These are phyloP conservation scores for Hyaena hyaena DNA, from an alignment of 2,113 vertebrate species.

Conservation along the genomic window DNA sequence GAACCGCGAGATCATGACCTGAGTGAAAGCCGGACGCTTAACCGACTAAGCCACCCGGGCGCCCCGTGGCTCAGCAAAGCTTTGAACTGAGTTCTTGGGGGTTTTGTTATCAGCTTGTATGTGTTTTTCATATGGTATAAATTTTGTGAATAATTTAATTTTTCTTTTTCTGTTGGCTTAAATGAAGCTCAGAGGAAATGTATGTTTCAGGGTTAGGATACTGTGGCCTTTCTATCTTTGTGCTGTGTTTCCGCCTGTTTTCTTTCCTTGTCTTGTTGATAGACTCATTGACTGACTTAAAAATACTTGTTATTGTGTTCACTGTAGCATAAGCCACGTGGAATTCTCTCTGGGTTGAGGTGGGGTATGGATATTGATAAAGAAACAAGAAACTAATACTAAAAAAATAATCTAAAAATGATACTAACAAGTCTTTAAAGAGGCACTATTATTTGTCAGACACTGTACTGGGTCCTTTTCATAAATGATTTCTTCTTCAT, in stretches of 20 bases:
- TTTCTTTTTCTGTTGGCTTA: slow-evolving; percentile 31
- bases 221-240: neutral
- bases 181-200: slow-evolving; percentile 17
- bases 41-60: too few species aligned
- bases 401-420: neutral
- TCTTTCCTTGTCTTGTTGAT: neutral
- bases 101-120: slow-evolving; percentile 5
- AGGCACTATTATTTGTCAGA: neutral
- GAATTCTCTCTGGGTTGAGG: neutral
- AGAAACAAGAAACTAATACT: neutral
- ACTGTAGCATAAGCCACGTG: neutral
- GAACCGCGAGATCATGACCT: too few species aligned
- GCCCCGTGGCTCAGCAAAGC: neutral
- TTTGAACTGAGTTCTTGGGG: neutral
- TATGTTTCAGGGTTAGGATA: neutral
- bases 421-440: neutral
- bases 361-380: neutral
- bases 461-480: neutral
- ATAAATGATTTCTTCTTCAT: slow-evolving; percentile 6
- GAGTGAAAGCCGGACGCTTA: too few species aligned
- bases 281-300: neutral
- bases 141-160: neutral
- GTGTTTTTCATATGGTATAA: neutral
- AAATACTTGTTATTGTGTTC: neutral
- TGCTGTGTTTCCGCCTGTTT: neutral